Base-by-base conservation (phyloP, 2,113 vertebrate genomes). In the Brachionichthys hirsutus region DNA sequence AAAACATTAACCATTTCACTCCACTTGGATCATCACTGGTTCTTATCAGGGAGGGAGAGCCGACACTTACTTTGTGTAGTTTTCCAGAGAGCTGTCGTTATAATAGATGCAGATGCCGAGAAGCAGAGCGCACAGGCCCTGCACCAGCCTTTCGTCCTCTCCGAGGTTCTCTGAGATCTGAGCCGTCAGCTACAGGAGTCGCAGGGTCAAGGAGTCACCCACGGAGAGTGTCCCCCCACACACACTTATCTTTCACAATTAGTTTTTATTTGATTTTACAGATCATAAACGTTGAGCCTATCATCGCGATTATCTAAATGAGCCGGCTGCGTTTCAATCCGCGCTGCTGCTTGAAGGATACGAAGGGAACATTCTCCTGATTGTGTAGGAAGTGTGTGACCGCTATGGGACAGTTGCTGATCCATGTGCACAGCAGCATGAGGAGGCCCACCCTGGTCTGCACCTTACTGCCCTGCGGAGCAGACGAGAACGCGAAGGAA, bases 351-450 rank as follows among this genome's bases (percentile, higher is more conserved):
- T 51, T 58, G 1, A 92, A 98, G 95, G 97, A 99, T 99, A 99
- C 97, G 64, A 98, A 99, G 50, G 97, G 97, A 56, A 99, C 88
- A 30, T 99, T 99, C 80, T 95, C 93, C 66, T 95, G 92, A 51
- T 98, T 98, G 90, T 98, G 97, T 51, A 98, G 94, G 83, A 99
- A 99, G 86, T 99, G 95, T 1, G 95, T 96, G 76, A 99, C 97
- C 1, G 97, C 97, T 41, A 99, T 98, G 0, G 97, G 95, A 81
- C 97, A 99, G 90, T 93, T 96, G 86, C 92, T 97, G 63, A 98
- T 91, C 97, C 97, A 99, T 1, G 97, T 98, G 67, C 97, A 98
- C 56, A 99, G 94, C 83, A 99, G 82, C 92, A 99, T 98, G 81
- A 99, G 89, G 2, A 99, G 91, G 53, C 97, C 97, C 53, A 98